Conservation (phyloP, 2,888 invertebrate genomes). For the Nezara viridula region DNA sequence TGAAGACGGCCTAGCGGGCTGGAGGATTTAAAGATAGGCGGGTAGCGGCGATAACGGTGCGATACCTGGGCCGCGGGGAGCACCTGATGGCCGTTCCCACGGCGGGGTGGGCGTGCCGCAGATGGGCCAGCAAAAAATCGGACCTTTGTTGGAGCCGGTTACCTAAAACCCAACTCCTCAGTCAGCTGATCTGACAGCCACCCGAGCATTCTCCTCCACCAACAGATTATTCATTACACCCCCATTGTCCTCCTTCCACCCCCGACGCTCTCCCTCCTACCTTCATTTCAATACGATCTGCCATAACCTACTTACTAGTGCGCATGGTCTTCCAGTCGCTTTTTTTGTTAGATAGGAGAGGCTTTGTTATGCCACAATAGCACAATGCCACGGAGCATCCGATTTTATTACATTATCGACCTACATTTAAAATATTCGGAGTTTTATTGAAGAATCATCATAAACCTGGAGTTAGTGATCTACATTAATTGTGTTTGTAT, state of each 20-base stretch:
- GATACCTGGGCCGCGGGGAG: background rate
- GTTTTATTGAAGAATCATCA: no score
- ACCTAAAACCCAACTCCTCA: slow-evolving; percentile 46
- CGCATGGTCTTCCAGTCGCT: background rate
- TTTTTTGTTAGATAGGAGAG: background rate
- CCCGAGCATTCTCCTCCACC: slow-evolving; percentile 30
- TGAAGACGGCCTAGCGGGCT: background rate
- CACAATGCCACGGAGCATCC: no score
- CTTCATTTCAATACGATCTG: slow-evolving; percentile 15
- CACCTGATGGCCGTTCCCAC: slow-evolving; percentile 21
- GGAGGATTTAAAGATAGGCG: background rate
- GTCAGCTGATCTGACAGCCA: slow-evolving; percentile 22
- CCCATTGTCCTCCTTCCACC: background rate
- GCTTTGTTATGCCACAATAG: background rate
- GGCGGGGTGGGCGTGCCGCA: slow-evolving; percentile 33
- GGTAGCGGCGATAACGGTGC: slow-evolving; percentile 27
- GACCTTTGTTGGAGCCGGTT: slow-evolving; percentile 42
- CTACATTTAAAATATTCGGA: background rate
- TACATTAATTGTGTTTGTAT: no score
- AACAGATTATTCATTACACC: slow-evolving; percentile 32
- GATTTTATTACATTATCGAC: slow-evolving; percentile 11
- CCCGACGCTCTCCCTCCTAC: slow-evolving; percentile 6
- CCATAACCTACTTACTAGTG: slow-evolving; percentile 1
- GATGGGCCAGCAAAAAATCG: slow-evolving; percentile 18
- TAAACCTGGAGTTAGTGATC: no score